These are phyloP conservation scores for Alouatta palliata DNA, from an alignment of 2,113 vertebrate species.

Conservation along the genomic window DNA sequence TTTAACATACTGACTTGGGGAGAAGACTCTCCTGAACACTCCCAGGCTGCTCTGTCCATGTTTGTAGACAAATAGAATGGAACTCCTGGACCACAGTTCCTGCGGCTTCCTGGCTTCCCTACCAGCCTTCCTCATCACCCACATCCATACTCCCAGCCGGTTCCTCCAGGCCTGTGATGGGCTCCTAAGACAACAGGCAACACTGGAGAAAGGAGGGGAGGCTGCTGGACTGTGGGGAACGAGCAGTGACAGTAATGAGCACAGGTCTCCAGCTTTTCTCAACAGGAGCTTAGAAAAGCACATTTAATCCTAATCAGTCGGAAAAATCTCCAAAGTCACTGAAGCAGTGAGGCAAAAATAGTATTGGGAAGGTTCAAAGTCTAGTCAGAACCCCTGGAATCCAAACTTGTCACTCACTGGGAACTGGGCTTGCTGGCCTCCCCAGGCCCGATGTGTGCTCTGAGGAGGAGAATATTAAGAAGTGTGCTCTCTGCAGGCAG, in stretches of 20 bases:
- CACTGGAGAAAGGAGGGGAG: not conserved
- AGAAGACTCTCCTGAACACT: not conserved
- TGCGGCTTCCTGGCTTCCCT: not conserved
- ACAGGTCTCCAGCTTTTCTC: not conserved
- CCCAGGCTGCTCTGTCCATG: not conserved
- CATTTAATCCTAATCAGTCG: not conserved
- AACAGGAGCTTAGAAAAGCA: constrained; percentile 18
- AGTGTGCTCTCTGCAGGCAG: not conserved
- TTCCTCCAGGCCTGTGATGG: not conserved
- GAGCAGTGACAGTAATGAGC: not conserved
- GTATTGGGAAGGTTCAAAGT: not conserved
- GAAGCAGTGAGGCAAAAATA: not conserved
- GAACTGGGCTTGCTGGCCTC: not conserved
- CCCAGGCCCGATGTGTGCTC: too few relatives aligned
- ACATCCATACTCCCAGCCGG: fast-evolving
- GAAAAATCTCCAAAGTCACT: not conserved
- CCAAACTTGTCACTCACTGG: not conserved
- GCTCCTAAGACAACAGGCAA: not conserved
- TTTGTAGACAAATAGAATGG: not conserved
- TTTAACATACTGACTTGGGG: not conserved
- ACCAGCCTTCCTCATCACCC: fast-evolving
- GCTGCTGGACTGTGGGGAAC: not conserved
- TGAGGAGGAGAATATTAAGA: not conserved
- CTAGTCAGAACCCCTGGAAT: not conserved
- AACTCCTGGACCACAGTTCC: not conserved